Base-by-base conservation (phyloP, 2,113 vertebrate genomes). In the Sporophila hypoxantha region DNA sequence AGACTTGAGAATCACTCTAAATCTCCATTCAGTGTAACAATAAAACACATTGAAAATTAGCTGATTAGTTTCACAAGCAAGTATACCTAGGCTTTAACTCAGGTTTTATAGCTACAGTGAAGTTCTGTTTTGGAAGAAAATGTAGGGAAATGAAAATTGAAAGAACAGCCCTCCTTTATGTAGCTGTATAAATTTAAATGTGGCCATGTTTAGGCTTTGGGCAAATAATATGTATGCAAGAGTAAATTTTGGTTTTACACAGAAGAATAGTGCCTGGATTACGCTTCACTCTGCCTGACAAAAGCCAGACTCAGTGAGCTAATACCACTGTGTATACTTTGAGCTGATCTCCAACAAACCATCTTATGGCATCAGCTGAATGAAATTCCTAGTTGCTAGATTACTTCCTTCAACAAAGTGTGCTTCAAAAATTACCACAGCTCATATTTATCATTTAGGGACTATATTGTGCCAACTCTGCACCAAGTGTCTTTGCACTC, bases 161-260 rank as follows among this genome's bases (percentile, higher is more conserved):
- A 89, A 85, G n/a, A 80, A 46, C 10, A 93, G 30, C 13, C 17
- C 10, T 80, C 39, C 68, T 66, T 60, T 9, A 46, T 55, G 65
- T 18, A 87, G 42, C 21, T 23, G 3, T 29, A 23, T 44, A 5
- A 49, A 91, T 87, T 90, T 85, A 76, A 8, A 3, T 49, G 53
- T 82, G 82, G 88, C 11, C 67, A 44, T 50, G 91, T 91, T 83
- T 59, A 77, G 55, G 47, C 83, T 93, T 89, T 87, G 69, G 84
- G 64, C 26, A 94, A 93, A 93, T 49, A 76, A 30, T 67, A 84
- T 29, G 6, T 27, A 52, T 26, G 50, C 59, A 91, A 65, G 50
- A 60, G 27, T n/a, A 34, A 71, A 77, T 77, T 78, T 32, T 61
- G 62, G 22, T 37, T 82, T 85, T 80, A 56, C 4, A 9, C 32